Evolutionary conservation across 2,113 vertebrate species (phyloP), one percentile per base, ranked within the genome.

Genomic region (Calidris pugnax): DNA sequence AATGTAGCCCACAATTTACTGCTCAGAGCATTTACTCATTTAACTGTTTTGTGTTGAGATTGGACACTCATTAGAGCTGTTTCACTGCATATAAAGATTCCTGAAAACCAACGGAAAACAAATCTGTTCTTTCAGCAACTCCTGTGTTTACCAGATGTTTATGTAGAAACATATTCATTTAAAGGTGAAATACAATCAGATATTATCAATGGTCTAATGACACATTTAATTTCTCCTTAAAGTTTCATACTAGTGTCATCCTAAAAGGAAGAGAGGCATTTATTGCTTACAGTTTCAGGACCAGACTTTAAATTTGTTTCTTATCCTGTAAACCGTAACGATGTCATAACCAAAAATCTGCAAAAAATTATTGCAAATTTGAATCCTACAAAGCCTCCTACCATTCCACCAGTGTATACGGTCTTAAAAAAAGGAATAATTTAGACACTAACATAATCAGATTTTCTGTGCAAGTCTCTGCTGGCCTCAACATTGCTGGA

Each of bases 1-100:
- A 95, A 95, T 96, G 89, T 63, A 87, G 69, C 77, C 85, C 90
- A 89, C 85, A 94, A 92, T 85, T 95, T 92, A 97, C 83, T 80
- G 39, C 77, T 87, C 45, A 76, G 77, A 84, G 95, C 73, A 89
- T 96, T 73, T 85, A 81, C 35, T 92, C 66, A 69, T 92, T 91
- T 96, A 97, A 94, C 80, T 91, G 47, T 82, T 96, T 87, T 90
- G 28, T 93, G 77, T 76, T 93, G 62, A 94, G 37, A 86, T 10
- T 82, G 68, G 68, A 60, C 43, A 81, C 47, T 72, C 68, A 81
- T 90, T 89, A 85, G 57, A 6, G 51, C 86, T 57, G 51, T 92
- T 90, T 94, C 57, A 76, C 9, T 78, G 86, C 60, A 47, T 66
- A 89, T 37, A 93, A 95, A 87, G 51, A 94, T 45, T 94, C 43